phyloP scores from a whole-genome alignment of 2,888 invertebrate genomes.

The Dasypolia templi region DNA sequence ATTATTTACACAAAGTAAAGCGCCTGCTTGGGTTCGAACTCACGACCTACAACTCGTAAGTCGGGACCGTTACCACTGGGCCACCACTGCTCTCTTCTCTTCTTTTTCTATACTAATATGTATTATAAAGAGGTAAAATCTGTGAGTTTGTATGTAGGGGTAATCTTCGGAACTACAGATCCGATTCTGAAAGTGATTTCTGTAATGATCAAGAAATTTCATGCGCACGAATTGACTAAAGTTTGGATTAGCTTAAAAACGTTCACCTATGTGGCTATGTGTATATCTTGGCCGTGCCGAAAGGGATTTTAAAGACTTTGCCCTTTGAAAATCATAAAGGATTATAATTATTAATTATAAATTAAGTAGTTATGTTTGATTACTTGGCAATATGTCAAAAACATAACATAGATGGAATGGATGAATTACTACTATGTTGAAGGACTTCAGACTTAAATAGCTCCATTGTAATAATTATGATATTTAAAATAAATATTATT shows the following conservation, averaged over 20 bases:
- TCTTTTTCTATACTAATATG: neutral
- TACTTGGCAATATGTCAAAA: conserved; percentile 1
- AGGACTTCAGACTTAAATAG: neutral
- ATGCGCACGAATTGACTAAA: neutral
- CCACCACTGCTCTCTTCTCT: too few relatives aligned
- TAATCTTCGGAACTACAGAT: neutral
- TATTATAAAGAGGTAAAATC: neutral
- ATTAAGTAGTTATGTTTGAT: neutral
- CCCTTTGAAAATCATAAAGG: neutral
- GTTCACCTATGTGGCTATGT: too few relatives aligned
- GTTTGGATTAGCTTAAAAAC: neutral
- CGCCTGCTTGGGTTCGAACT: too few relatives aligned
- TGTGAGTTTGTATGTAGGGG: neutral
- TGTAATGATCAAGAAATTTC: neutral
- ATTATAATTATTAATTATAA: neutral
- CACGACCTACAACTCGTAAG: too few relatives aligned
- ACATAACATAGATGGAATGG: neutral
- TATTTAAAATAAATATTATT: neutral
- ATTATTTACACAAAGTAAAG: too few relatives aligned
- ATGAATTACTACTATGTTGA: neutral
- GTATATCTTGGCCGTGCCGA: neutral
- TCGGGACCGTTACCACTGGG: too few relatives aligned
- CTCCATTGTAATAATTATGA: neutral
- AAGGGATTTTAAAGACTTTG: neutral
- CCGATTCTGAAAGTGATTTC: neutral